Percentiles rank a stretch among this genome's conserved stretches.
Conservation (phyloP, 1,140 invertebrate species). For the Carposina sasakii region DNA sequence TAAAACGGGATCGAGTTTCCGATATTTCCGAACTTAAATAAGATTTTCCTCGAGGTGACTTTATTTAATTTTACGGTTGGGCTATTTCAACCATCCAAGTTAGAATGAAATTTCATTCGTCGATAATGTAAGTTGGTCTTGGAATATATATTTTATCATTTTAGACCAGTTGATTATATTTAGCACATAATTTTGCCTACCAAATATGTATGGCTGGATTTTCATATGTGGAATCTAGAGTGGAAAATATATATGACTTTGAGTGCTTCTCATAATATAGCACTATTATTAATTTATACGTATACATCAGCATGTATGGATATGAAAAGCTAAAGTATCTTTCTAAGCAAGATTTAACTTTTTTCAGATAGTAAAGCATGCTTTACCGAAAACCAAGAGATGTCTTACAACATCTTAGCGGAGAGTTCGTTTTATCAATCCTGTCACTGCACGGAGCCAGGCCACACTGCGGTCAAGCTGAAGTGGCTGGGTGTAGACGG, state of each 20-base stretch:
- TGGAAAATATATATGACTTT: not conserved
- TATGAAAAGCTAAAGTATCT: not conserved
- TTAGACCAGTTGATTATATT: no score
- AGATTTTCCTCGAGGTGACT: no score
- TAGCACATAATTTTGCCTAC: not conserved
- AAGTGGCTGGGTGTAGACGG: not conserved
- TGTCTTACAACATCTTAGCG: not conserved
- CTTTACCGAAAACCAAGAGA: not conserved
- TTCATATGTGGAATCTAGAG: not conserved
- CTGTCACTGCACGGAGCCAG: not conserved
- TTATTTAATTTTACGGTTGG: no score
- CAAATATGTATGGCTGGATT: not conserved
- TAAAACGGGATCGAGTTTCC: constrained; percentile 21
- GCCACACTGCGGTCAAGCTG: not conserved
- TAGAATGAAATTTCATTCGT: no score
- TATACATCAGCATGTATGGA: not conserved
- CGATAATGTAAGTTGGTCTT: no score
- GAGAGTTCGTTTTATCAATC: not conserved
- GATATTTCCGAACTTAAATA: constrained; percentile 31
- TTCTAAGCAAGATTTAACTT: no score
- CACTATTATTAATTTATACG: not conserved
- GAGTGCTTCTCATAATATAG: not conserved
- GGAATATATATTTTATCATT: no score
- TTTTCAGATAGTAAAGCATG: not conserved
- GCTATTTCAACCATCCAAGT: no score